These are phyloP conservation scores for Philaethria dido DNA, from an alignment of 2,888 invertebrate species.

Conservation along the genomic window DNA sequence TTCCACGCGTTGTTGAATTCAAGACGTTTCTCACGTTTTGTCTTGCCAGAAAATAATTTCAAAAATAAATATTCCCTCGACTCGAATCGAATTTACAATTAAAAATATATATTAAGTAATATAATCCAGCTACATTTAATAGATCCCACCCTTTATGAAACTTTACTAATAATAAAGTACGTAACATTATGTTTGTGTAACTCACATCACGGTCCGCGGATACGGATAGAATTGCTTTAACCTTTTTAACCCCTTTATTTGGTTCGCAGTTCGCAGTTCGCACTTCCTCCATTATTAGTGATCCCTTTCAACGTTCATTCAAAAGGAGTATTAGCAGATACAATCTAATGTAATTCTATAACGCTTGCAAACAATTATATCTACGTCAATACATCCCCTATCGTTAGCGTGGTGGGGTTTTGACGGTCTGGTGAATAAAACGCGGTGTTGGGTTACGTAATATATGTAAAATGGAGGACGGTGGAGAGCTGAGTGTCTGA, in stretches of 20 bases:
- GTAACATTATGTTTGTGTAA: conserved; percentile 11
- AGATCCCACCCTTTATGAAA: conserved; percentile 3
- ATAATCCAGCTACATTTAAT: neutral
- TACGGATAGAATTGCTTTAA: conserved; percentile 23
- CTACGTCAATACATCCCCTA: conserved; percentile 38
- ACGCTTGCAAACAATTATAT: conserved; percentile 27
- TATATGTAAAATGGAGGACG: no score
- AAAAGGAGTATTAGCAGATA: conserved; percentile 34
- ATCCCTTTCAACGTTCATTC: conserved; percentile 26
- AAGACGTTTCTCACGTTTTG: no score
- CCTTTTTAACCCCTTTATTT: conserved; percentile 34
- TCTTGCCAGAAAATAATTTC: no score
- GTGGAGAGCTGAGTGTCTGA: no score
- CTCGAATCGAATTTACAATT: no score
- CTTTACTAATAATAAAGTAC: conserved; percentile 6
- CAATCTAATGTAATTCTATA: conserved; percentile 13
- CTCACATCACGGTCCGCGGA: conserved; percentile 15
- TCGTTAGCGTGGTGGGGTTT: no score
- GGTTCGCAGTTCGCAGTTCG: conserved; percentile 32
- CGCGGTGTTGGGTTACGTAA: no score
- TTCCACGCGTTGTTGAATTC: no score
- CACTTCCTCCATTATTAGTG: conserved; percentile 33
- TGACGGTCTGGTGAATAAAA: no score
- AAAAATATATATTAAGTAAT: no score
- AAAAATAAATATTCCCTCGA: no score